Base-by-base conservation (phyloP, 2,797 vertebrate species). In the Apogon hyalosoma region DNA sequence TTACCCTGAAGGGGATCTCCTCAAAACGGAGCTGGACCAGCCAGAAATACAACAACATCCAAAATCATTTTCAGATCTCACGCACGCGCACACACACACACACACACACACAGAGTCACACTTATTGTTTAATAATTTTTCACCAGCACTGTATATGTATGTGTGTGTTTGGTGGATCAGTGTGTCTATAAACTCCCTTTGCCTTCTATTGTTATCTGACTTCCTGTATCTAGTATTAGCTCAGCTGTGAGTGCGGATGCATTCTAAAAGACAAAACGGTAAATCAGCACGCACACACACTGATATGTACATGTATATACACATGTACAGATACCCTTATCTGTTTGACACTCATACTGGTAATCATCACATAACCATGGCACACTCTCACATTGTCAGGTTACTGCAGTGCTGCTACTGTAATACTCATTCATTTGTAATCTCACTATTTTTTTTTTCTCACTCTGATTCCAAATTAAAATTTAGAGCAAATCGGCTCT, bases 161-260 rank as follows among this genome's bases (percentile, higher is more conserved):
- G 28, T 58, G 41, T 53, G 39, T 51, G 47, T 52, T 49, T 46
- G 56, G 24, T 64, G 39, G 69, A 47, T 71, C 16, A 59, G 3
- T 59, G 56, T 71, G 55, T 62, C 19, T 69, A 31, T 83, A 66
- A 60, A 42, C 62, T 42, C 42, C 56, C 60, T 73, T 55, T 58
- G 55, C 31, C 53, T 72, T 59, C 73, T 56, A 36, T 83, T 78
- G 71, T 85, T 85, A 83, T 81, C 73, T 60, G 66, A 74, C 79
- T 83, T 83, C 77, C 79, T 85, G 80, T 50, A 73, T 77, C 50
- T 58, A 50, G 42, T 50, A 36, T 79, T 80, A 52, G 68, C 63
- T 67, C 52, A 71, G 66, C 38, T 69, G 56, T 40, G 55, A 59
- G 79, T 78, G 73, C 77, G 77, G 36, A 74, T 65, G 18, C 48